Evolutionary conservation across 2,888 invertebrate genomes (phyloP).

Genomic region (Agonopterix arenella): DNA sequence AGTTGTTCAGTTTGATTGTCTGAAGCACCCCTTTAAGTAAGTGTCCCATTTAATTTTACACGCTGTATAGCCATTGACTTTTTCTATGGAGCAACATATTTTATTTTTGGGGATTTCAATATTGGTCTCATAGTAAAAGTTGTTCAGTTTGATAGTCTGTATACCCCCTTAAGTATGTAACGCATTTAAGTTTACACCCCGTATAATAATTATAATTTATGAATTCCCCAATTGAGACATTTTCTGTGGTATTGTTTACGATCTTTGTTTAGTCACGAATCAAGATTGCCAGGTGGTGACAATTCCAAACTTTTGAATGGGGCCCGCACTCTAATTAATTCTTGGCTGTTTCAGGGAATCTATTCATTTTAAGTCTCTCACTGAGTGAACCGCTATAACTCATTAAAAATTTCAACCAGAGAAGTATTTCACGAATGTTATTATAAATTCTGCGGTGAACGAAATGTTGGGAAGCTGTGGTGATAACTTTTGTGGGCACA

Average conservation of each 20-base stretch:
- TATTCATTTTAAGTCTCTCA: conserved; percentile 32
- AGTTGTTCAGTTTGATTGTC: no score
- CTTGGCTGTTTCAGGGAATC: conserved; percentile 30
- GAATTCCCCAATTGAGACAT: conserved; percentile 27
- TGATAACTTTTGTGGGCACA: conserved; percentile 17
- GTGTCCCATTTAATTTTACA: no score
- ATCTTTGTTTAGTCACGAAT: conserved; percentile 31
- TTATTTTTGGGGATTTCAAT: no score
- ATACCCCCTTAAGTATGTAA: no score
- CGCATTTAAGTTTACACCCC: no score
- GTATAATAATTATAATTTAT: no score
- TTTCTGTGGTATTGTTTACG: conserved; percentile 32
- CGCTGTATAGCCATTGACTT: no score
- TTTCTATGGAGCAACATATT: no score
- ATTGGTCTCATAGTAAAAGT: no score
- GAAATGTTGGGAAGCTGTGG: conserved; percentile 13
- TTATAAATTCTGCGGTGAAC: conserved; percentile 28
- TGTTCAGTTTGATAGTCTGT: no score
- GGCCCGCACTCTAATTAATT: conserved; percentile 48
- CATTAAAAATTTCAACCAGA: conserved; percentile 41
- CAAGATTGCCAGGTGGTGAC: conserved; percentile 46
- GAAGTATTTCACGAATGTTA: conserved; percentile 30
- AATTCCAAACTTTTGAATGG: conserved; percentile 45
- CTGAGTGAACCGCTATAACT: conserved; percentile 27
- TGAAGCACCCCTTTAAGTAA: no score